Evolutionary conservation across 2,888 invertebrate genomes (phyloP).

Genomic region (Zonitis immaculata): DNA sequence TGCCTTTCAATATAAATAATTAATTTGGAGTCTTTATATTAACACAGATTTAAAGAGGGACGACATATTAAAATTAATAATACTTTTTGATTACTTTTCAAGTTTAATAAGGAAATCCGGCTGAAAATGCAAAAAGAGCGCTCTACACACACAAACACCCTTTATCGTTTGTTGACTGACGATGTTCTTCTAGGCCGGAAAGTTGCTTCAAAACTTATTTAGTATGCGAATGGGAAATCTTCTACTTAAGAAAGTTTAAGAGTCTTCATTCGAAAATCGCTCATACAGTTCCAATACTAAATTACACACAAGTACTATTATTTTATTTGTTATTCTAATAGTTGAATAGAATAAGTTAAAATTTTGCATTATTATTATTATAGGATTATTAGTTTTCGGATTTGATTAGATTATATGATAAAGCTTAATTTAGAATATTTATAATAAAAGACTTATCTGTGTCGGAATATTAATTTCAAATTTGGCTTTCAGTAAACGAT

Average conservation of each 20-base stretch:
- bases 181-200: slow-evolving; percentile 9
- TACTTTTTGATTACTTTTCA: slow-evolving; percentile 41
- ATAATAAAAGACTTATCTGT: too few relatives aligned
- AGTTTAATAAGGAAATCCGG: slow-evolving; percentile 35
- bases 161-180: not conserved
- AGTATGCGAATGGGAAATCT: slow-evolving; percentile 35
- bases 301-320: slow-evolving; percentile 13
- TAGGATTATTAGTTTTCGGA: too few relatives aligned
- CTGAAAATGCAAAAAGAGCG: not conserved
- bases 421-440: too few relatives aligned
- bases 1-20: too few relatives aligned
- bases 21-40: slow-evolving; percentile 37
- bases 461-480: too few relatives aligned
- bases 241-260: slow-evolving; percentile 30
- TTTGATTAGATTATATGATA: too few relatives aligned
- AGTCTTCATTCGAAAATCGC: slow-evolving; percentile 10
- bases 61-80: slow-evolving; percentile 42
- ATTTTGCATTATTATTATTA: not conserved
- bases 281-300: too few relatives aligned
- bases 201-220: slow-evolving; percentile 25
- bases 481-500: too few relatives aligned
- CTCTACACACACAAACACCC: not conserved
- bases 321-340: slow-evolving; percentile 10
- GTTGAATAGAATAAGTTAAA: not conserved
- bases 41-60: slow-evolving; percentile 32